Evolutionary conservation across 2,888 invertebrate species (phyloP).

Genomic region (Caenorhabditis sinica): DNA sequence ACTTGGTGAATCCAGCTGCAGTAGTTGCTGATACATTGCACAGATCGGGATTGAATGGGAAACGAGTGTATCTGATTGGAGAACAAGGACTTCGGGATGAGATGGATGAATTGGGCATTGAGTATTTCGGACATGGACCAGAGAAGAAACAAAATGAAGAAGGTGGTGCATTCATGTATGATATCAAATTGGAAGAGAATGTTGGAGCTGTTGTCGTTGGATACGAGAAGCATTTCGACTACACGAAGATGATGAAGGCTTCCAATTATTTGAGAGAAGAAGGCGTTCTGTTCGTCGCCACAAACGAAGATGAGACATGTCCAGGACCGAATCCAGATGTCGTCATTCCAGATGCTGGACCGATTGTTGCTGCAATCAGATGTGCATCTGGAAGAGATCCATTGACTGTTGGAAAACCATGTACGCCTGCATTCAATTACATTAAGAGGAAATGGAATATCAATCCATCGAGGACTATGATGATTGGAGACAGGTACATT

Average conservation of each 20-base stretch:
- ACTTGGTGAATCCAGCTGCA: constrained; percentile 82
- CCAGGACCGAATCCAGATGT: constrained; percentile 86
- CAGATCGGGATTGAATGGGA: constrained; percentile 74
- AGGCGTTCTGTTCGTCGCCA: constrained; percentile 89
- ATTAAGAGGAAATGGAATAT: constrained; percentile 87
- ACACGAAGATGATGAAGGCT: constrained; percentile 93
- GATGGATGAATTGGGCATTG: constrained; percentile 88
- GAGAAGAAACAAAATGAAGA: constrained; percentile 75
- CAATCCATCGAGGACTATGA: constrained; percentile 90
- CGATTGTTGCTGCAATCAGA: constrained; percentile 91
- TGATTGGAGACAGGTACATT: constrained; percentile 92
- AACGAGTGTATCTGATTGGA: constrained; percentile 89
- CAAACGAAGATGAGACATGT: constrained; percentile 94
- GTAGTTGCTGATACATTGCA: constrained; percentile 80
- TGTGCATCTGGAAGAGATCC: constrained; percentile 91
- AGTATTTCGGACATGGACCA: constrained; percentile 85
- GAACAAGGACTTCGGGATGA: constrained; percentile 91
- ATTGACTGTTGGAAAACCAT: constrained; percentile 89
- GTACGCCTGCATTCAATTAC: constrained; percentile 86
- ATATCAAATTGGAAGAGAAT: constrained; percentile 83
- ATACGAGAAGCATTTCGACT: constrained; percentile 94
- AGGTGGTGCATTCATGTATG: constrained; percentile 79
- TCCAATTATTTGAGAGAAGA: constrained; percentile 89
- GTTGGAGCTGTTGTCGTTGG: constrained; percentile 96
- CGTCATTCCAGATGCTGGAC: constrained; percentile 88